phyloP scores from a whole-genome alignment of 1,140 invertebrate species.

The Parasteatoda tepidariorum region DNA sequence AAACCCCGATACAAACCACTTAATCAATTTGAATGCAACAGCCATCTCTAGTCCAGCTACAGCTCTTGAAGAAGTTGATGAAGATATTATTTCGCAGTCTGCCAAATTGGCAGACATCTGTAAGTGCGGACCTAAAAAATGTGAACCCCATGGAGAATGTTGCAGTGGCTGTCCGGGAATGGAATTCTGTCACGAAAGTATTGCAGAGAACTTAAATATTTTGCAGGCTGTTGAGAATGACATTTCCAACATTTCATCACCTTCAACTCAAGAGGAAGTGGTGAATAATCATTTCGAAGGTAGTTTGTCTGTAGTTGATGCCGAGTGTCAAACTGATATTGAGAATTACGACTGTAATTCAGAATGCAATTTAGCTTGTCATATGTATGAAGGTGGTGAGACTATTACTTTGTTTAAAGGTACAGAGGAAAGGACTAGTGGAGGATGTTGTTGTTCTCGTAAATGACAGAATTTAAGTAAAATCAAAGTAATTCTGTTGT shows the following conservation, averaged over 20 bases:
- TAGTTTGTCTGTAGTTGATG: background rate
- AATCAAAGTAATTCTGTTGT: too few species aligned
- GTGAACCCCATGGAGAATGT: constrained; percentile 21
- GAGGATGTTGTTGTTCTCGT: constrained; percentile 31
- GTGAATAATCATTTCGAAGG: background rate
- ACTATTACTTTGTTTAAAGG: constrained; percentile 30
- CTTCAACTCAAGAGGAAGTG: background rate
- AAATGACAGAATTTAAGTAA: background rate
- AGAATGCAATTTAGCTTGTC: constrained; percentile 14
- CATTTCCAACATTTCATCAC: background rate
- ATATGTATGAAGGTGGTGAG: constrained; percentile 7
- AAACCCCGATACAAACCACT: background rate
- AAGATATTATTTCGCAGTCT: constrained; percentile 46
- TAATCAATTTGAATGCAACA: background rate
- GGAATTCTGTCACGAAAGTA: constrained; percentile 31
- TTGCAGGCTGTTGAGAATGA: background rate
- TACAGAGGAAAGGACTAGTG: constrained; percentile 7
- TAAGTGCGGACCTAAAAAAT: constrained; percentile 56
- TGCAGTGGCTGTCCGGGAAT: constrained; percentile 50
- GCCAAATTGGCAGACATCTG: constrained; percentile 52
- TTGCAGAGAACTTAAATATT: background rate
- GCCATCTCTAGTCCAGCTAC: background rate
- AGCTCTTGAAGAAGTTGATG: constrained; percentile 5
- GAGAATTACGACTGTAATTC: background rate
- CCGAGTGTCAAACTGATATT: constrained; percentile 33